Evolutionary conservation across 2,113 vertebrate species (phyloP).

Genomic region (Apus apus): DNA sequence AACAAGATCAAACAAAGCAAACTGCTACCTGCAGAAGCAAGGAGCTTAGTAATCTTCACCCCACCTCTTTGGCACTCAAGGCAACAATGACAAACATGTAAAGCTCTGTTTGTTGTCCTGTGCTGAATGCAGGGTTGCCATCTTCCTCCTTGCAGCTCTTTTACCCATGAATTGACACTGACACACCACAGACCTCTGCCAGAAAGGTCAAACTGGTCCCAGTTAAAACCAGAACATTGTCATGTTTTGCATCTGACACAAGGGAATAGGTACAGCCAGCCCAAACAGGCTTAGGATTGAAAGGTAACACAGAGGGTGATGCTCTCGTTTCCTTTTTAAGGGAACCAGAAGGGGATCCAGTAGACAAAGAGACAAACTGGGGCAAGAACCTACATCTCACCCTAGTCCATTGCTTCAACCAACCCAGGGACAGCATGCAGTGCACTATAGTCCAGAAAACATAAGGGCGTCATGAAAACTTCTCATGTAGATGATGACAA

Average conservation of each 20-base stretch:
- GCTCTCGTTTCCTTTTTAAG: background rate
- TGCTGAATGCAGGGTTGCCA: background rate
- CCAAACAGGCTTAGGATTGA: too few relatives aligned
- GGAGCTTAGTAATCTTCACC: background rate
- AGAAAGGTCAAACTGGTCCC: background rate
- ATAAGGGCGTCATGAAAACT: accelerated
- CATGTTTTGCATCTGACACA: background rate
- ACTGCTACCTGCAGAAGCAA: background rate
- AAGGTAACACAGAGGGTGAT: accelerated
- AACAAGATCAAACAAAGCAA: background rate
- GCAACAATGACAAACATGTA: background rate
- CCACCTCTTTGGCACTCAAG: background rate
- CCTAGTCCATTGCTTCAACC: too few relatives aligned
- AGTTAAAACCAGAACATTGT: background rate
- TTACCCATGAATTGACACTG: too few relatives aligned
- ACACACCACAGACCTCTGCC: background rate
- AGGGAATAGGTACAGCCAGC: accelerated
- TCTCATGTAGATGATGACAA: accelerated
- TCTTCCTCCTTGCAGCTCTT: background rate
- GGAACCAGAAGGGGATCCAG: background rate
- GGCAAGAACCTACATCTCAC: background rate
- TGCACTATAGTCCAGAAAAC: background rate
- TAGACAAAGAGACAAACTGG: too few relatives aligned
- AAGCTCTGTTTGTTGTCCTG: background rate
- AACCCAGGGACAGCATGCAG: background rate